Evolutionary conservation across 2,888 invertebrate species (phyloP), one percentile per base, ranked within the genome.

Genomic region (Syrphus vitripennis): DNA sequence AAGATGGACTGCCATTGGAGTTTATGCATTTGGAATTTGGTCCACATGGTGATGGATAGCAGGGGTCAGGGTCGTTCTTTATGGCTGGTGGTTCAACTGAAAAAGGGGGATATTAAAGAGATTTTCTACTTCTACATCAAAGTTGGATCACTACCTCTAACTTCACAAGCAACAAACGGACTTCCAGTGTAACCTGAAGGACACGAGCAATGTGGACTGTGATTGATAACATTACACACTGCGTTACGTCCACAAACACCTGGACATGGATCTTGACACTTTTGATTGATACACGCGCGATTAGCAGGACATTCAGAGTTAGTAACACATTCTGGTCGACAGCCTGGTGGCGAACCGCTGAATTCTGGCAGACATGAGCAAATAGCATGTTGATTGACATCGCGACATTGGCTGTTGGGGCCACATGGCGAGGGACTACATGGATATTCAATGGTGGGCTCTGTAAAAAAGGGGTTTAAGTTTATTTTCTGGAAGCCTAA

Each of bases 361-460:
- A 94, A 96, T 72, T 93, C 94, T 72, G 93, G 92, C 45, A 95
- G 89, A 90, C 96, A 96, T 21, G 94, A 94, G 90, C 96, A 96
- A 53, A 94, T 93, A 3, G 95, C 94, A 91, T 94, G 93, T 16
- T 94, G 93, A 88, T 95, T 95, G 12, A 93, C 90, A 88, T 94
- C 94, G 82, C 94, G 94, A 89, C 96, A 96, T 78, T 95, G 91
- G 81, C 95, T 94, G 89, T 96, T 95, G 21, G 95, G 94, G 31
- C 96, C 96, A 90, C 96, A 96, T 0, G 95, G 96, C 26, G 95
- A 94, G 42, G 95, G 95, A 78, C 94, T 93, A 90, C 96, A 96
- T 2, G 95, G 95, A 89, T 94, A 94, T 14, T 87, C 50, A 50
- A 91, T 90, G 45, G 89, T 88, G 71, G 92, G 93, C 12, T 71